These are phyloP conservation scores for Tetraneura akinire DNA, from an alignment of 1,140 invertebrate genomes.

Conservation along the genomic window DNA sequence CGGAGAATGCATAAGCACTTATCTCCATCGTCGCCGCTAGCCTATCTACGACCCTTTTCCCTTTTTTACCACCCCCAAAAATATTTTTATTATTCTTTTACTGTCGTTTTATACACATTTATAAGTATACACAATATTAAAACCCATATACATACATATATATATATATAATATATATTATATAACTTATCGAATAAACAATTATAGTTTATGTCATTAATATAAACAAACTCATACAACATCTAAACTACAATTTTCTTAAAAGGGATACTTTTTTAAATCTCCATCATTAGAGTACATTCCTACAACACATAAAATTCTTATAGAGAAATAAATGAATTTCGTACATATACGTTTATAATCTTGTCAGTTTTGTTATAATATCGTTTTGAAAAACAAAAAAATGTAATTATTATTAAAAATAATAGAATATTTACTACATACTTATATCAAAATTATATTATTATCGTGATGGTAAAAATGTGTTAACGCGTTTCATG, in stretches of 20 bases:
- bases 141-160: background rate
- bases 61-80: slow-evolving; percentile 9
- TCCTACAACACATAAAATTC: no score
- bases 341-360: background rate
- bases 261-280: no score
- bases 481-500: background rate
- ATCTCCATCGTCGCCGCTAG: slow-evolving; percentile 22
- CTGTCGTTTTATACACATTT: background rate
- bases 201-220: background rate
- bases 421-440: no score
- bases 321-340: no score
- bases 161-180: background rate
- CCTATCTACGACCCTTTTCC: background rate
- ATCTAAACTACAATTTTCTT: no score
- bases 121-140: background rate
- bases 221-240: background rate
- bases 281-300: no score
- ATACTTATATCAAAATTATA: no score
- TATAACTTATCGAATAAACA: background rate
- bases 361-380: background rate
- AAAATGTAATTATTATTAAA: no score
- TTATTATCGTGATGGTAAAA: background rate
- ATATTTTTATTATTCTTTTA: slow-evolving; percentile 20
- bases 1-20: slow-evolving; percentile 23
- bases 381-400: no score